Percentiles rank a stretch among this genome's conserved stretches.
Conservation (phyloP, 2,113 vertebrate species). For the Ammodytes dubius region DNA sequence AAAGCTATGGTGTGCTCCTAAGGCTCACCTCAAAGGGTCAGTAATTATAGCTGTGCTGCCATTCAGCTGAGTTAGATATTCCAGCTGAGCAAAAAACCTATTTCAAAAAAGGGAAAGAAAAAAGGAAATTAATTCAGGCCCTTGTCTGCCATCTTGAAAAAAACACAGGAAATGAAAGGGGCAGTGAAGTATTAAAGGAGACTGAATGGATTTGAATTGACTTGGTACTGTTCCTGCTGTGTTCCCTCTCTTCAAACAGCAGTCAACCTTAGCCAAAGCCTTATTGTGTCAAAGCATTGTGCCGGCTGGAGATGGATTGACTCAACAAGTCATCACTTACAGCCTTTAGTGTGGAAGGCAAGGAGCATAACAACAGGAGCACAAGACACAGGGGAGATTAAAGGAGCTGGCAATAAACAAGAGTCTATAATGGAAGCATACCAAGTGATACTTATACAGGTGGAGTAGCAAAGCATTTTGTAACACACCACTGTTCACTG, state of each 20-base stretch:
- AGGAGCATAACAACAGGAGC: conserved; percentile 13
- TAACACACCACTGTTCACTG: background rate
- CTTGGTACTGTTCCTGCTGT: conserved; percentile 16
- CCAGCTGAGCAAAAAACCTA: background rate
- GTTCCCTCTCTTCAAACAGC: conserved; percentile 7
- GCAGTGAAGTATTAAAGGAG: background rate
- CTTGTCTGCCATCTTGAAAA: background rate
- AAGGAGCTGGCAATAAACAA: background rate
- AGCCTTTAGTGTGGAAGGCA: conserved; percentile 27
- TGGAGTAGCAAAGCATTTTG: background rate
- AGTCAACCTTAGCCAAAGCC: conserved; percentile 9
- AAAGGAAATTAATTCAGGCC: conserved; percentile 17
- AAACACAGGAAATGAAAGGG: conserved; percentile 2
- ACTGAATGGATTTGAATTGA: conserved; percentile 1
- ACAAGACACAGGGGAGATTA: background rate
- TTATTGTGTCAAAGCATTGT: conserved; percentile 15
- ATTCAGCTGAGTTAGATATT: background rate
- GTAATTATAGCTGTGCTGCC: conserved; percentile 9
- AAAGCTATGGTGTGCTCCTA: background rate
- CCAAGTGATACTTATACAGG: background rate
- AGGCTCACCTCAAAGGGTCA: background rate
- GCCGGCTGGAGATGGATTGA: conserved; percentile 7
- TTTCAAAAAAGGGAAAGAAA: background rate
- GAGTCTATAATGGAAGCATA: background rate
- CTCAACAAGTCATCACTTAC: conserved; percentile 18